phyloP scores from a whole-genome alignment of 2,113 vertebrate genomes.

The Syrmaticus mikado region DNA sequence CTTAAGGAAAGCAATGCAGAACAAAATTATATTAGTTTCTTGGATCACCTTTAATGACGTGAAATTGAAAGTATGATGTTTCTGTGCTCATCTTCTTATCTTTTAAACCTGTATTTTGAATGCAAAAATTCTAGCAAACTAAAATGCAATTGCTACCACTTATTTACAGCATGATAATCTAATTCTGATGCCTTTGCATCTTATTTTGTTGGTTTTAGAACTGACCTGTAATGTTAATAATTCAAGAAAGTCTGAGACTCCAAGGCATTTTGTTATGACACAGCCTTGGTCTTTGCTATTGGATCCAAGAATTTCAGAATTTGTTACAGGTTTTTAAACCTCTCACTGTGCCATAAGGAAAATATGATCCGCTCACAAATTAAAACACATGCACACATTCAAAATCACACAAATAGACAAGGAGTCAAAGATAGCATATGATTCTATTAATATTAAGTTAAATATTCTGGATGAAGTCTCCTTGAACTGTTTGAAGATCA shows the following conservation, averaged over 20 bases:
- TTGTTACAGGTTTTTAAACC: neutral
- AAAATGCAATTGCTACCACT: constrained; percentile 3
- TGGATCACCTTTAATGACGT: constrained; percentile 18
- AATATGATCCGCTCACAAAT: neutral
- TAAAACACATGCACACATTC: neutral
- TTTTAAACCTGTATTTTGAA: constrained; percentile 41
- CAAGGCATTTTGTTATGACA: neutral
- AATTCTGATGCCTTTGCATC: neutral
- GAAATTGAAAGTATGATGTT: constrained; percentile 8
- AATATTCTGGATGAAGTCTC: neutral
- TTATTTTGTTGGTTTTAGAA: neutral
- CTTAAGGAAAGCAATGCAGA: constrained; percentile 34
- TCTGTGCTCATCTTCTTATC: constrained; percentile 13
- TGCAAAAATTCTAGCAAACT: constrained; percentile 10
- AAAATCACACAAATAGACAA: neutral
- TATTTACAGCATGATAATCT: neutral
- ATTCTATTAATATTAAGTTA: neutral
- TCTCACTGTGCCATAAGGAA: neutral
- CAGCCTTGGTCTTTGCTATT: neutral
- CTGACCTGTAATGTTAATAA: neutral
- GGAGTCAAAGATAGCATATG: neutral
- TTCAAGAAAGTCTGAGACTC: neutral
- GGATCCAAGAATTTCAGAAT: neutral
- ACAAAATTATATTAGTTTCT: constrained; percentile 34
- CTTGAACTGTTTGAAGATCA: neutral